Evolutionary conservation across 2,797 vertebrate species (phyloP), one percentile per base, ranked within the genome.

Genomic region (Phrynocephalus forsythii): DNA sequence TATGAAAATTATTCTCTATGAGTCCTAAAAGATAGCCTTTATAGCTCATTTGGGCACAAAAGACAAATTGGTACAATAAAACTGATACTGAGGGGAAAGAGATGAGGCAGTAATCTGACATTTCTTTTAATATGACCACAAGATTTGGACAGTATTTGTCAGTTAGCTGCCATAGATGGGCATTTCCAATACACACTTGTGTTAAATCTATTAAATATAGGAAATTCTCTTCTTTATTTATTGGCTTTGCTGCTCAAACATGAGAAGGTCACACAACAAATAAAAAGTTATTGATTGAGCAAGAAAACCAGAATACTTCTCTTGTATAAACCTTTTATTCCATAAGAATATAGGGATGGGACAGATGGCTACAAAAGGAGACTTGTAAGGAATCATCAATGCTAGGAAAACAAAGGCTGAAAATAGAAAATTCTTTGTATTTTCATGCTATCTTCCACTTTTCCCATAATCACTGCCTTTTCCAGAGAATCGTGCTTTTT

Each of bases 1-100:
- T 87, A 69, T 89, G 63, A 86, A 66, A 92, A n/a, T 72, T 84
- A 92, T 88, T 50, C 60, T 89, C 79, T 52, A 87, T 0, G 87
- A 86, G 87, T 93, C 86, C 85, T 3, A 60, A 77, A 87, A 91
- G 26, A 93, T 13, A 81, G n/a, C 26, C 80, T 88, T 83, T 11
- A 91, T 26, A 8, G 89, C 86, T 72, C 73, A 6, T 83, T 33
- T 85, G 86, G 60, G 87, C 38, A 71, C 88, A 81, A 28, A 88
- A 87, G 63, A 91, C 87, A 84, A 94, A 91, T n/a, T 86, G 82
- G 24, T 88, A 20, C 44, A n/a, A 38, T 15, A 84, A 60, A 79
- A 90, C 1, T 66, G 30, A 82, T 0, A 18, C 2, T 4, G 7
- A 33, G 3, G 48, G 20, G 1, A 0, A 0, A 66, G 22, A 56